These are phyloP conservation scores for Diorhabda elongata DNA, from an alignment of 1,140 invertebrate species.

Conservation along the genomic window DNA sequence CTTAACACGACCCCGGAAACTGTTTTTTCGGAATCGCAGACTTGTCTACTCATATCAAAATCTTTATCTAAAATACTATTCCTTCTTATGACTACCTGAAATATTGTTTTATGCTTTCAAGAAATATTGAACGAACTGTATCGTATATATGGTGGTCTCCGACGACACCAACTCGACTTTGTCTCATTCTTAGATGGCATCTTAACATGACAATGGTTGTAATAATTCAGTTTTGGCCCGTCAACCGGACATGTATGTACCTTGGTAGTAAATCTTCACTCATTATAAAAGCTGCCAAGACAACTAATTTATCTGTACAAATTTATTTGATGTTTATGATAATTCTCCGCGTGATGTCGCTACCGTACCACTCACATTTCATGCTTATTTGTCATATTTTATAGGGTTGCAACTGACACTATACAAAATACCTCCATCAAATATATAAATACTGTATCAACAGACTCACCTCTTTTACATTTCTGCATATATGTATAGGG, in stretches of 20 bases:
- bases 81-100: too few species aligned
- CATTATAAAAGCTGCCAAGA: constrained; percentile 36
- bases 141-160: too few species aligned
- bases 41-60: too few species aligned
- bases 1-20: too few species aligned
- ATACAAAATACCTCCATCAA: constrained; percentile 25
- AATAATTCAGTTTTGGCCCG: constrained; percentile 36
- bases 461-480: constrained; percentile 23
- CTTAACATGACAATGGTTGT: constrained; percentile 38
- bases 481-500: constrained; percentile 17
- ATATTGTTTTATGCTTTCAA: too few species aligned
- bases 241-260: constrained; percentile 38
- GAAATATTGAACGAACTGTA: too few species aligned
- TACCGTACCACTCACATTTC: constrained; percentile 34
- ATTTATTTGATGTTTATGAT: constrained; percentile 44
- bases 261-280: constrained; percentile 35
- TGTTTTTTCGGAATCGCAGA: too few species aligned
- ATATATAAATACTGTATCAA: constrained; percentile 30
- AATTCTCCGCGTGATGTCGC: constrained; percentile 37
- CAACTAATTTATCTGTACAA: constrained; percentile 41
- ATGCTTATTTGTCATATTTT: constrained; percentile 38
- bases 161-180: background rate
- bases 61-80: too few species aligned
- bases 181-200: constrained; percentile 27
- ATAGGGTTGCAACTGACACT: constrained; percentile 23